phyloP scores from a whole-genome alignment of 2,113 vertebrate genomes.

The Sterna hirundo region DNA sequence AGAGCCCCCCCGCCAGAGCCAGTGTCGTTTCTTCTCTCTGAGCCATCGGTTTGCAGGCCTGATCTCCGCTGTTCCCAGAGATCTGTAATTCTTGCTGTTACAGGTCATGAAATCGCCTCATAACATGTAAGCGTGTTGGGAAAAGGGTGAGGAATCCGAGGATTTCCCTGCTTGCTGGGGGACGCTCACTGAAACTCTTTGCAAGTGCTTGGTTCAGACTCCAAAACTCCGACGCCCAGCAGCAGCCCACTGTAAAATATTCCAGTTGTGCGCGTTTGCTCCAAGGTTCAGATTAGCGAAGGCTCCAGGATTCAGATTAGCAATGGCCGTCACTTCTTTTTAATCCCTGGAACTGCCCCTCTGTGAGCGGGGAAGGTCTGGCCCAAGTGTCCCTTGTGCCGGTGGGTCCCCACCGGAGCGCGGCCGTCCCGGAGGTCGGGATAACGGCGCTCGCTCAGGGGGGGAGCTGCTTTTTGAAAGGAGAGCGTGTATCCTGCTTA shows the following conservation, averaged over 20 bases:
- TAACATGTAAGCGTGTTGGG: rapidly evolving
- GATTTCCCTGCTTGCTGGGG: neutral
- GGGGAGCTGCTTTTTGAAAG: neutral
- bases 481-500: neutral
- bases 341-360: neutral
- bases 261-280: neutral
- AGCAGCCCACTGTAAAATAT: neutral
- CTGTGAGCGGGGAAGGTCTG: neutral
- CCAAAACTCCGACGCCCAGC: neutral
- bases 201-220: neutral
- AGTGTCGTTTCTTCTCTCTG: neutral
- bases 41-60: neutral
- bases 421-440: neutral
- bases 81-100: neutral
- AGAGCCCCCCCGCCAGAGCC: neutral
- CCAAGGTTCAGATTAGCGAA: neutral
- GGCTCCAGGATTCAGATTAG: neutral
- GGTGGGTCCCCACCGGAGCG: neutral
- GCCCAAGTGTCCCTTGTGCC: rapidly evolving
- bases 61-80: neutral
- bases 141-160: neutral
- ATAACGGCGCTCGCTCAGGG: rapidly evolving
- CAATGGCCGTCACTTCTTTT: neutral
- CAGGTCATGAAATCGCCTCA: rapidly evolving
- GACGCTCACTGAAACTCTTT: rapidly evolving